These are phyloP conservation scores for Apis cerana DNA, from an alignment of 1,140 invertebrate genomes.

Conservation along the genomic window DNA sequence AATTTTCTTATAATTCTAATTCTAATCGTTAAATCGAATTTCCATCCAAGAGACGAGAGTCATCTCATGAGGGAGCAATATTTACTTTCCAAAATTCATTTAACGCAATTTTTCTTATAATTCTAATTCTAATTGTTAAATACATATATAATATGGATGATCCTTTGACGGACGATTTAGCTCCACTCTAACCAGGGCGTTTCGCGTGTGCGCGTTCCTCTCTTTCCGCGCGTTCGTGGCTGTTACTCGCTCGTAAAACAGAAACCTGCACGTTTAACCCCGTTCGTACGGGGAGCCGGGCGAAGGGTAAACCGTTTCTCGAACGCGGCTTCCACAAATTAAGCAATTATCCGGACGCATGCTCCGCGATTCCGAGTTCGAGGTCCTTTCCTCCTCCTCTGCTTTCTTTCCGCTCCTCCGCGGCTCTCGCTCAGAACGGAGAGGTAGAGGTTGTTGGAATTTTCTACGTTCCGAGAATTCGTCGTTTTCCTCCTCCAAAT, in stretches of 20 bases:
- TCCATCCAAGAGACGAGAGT: no score
- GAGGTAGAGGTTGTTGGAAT: background rate
- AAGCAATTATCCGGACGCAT: slow-evolving; percentile 78
- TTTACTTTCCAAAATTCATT: no score
- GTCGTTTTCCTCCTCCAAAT: background rate
- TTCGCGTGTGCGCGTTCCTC: background rate
- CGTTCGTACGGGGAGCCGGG: background rate
- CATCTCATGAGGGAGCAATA: no score
- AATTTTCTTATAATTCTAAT: no score
- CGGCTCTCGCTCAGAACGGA: background rate
- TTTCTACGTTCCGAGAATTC: slow-evolving; percentile 6
- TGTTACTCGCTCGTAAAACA: slow-evolving; percentile 62
- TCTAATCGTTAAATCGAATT: no score
- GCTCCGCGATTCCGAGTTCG: slow-evolving; percentile 61
- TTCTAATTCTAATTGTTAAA: no score
- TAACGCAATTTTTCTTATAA: no score
- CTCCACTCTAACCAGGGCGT: slow-evolving; percentile 20
- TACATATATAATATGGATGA: no score
- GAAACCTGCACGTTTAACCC: slow-evolving; percentile 46
- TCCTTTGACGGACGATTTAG: background rate
- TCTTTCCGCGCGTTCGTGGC: background rate
- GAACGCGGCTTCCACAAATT: slow-evolving; percentile 75
- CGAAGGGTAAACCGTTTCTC: slow-evolving; percentile 29
- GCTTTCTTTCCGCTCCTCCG: background rate
- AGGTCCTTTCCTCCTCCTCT: slow-evolving; percentile 32